Evolutionary conservation across 2,113 vertebrate species (phyloP), one percentile per base, ranked within the genome.

Genomic region (Microcebus murinus): DNA sequence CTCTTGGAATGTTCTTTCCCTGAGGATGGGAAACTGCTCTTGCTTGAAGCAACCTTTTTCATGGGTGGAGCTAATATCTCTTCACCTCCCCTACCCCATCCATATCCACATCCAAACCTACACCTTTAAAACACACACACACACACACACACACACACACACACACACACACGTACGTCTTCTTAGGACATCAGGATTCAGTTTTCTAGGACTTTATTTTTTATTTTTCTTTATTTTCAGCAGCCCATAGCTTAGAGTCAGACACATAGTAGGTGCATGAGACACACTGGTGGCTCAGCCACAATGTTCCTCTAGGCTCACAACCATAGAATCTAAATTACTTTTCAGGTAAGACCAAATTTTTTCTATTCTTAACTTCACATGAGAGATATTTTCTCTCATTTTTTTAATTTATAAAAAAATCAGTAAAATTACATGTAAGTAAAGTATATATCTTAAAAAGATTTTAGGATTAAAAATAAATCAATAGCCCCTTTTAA

Each of bases 381-480:
- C 18, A 50, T 57, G 25, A 36, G 4, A 83, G 48, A 36, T 6
- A 63, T 63, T 63, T 71, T 90, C 17, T 80, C n/a, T 77, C 31
- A 61, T 59, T 55, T n/a, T 61, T 90, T 87, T 61, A 3, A 70
- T n/a, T 71, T 87, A 59, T 17, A n/a, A 87, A 85, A 85, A 31
- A 45, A 5, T 5, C 36, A 13, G 31, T 57, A 73, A 80, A 63
- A 84, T 48, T 55, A 34, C 7, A n/a, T 31, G 17, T 55, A 92
- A 73, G 70, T 55, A 55, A 55, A 48, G 7, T 6, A 67, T 59
- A 13, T 61, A 50, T 67, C 34, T 85, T 20, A 91, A 95, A 73
- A 36, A 57, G 6, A 84, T 27, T 13, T 94, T 90, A 61, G n/a
- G 8, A 76, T 52, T 87, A 68, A 94, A 91, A 83, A 31, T 3